These are phyloP conservation scores for Epinephelus malabaricus DNA, from an alignment of 2,797 vertebrate genomes.

Conservation along the genomic window DNA sequence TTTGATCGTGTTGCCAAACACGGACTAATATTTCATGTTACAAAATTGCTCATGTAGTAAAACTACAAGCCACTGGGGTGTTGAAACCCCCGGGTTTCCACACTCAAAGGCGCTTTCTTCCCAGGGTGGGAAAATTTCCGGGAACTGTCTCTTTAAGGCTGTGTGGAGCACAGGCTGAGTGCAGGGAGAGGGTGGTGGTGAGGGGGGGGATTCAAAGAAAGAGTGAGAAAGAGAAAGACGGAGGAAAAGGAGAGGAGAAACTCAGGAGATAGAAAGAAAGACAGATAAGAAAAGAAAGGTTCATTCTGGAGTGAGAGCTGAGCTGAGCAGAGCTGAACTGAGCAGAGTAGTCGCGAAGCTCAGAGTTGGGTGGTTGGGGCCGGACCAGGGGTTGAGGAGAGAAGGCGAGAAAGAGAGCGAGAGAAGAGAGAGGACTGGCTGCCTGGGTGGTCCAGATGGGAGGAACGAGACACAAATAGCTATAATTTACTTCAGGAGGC, in stretches of 20 bases:
- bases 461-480: slow-evolving; percentile 93
- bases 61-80: slow-evolving; percentile 55
- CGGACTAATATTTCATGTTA: slow-evolving; percentile 53
- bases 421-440: slow-evolving; percentile 78
- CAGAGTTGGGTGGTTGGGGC: slow-evolving; percentile 78
- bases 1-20: slow-evolving; percentile 44
- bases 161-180: slow-evolving; percentile 62
- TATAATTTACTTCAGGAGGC: slow-evolving; percentile 93
- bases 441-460: slow-evolving; percentile 94
- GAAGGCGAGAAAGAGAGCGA: slow-evolving; percentile 78
- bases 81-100: slow-evolving; percentile 62
- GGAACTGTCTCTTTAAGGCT: slow-evolving; percentile 88
- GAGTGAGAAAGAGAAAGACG: slow-evolving; percentile 59
- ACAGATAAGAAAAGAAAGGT: slow-evolving; percentile 43
- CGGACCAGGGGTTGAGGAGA: slow-evolving; percentile 76
- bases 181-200: slow-evolving; percentile 51
- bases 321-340: slow-evolving; percentile 46
- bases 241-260: slow-evolving; percentile 38
- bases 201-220: slow-evolving; percentile 51
- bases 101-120: slow-evolving; percentile 74
- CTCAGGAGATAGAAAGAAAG: slow-evolving; percentile 46
- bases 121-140: slow-evolving; percentile 78
- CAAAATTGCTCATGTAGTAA: slow-evolving; percentile 56
- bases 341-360: slow-evolving; percentile 54
- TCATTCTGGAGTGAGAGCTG: slow-evolving; percentile 42